phyloP scores from a whole-genome alignment of 2,113 vertebrate genomes.

The Bathybates hornii region DNA sequence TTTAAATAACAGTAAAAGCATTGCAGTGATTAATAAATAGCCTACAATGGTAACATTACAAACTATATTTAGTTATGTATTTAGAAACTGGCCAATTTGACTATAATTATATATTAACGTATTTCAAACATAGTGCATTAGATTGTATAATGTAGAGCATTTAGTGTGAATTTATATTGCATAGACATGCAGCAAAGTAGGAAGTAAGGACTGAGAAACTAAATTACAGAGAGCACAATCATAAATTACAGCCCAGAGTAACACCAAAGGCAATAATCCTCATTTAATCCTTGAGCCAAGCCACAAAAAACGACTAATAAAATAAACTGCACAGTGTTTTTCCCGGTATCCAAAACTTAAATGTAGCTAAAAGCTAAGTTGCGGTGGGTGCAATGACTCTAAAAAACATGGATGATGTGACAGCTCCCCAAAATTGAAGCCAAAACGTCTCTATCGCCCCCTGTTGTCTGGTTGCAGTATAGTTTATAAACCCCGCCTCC shows the following conservation, averaged over 20 bases:
- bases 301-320: not conserved
- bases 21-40: not conserved
- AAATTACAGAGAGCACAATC: not conserved
- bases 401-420: too few relatives aligned
- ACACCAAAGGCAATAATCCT: not conserved
- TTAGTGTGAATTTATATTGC: not conserved
- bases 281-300: not conserved
- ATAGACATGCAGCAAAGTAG: not conserved
- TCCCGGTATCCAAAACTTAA: fast-evolving
- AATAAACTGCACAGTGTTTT: not conserved
- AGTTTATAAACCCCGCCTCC: too few relatives aligned
- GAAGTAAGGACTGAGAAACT: not conserved
- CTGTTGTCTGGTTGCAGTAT: too few relatives aligned
- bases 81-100: not conserved
- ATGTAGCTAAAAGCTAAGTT: not conserved
- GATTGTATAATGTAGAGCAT: not conserved
- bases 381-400: too few relatives aligned
- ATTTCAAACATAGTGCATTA: not conserved
- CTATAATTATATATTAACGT: not conserved
- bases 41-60: fast-evolving
- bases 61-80: not conserved
- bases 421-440: too few relatives aligned
- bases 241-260: not conserved
- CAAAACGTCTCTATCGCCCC: too few relatives aligned
- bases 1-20: not conserved